Conservation (phyloP, 2,113 vertebrate species). For the Rhadina sibilatrix region DNA sequence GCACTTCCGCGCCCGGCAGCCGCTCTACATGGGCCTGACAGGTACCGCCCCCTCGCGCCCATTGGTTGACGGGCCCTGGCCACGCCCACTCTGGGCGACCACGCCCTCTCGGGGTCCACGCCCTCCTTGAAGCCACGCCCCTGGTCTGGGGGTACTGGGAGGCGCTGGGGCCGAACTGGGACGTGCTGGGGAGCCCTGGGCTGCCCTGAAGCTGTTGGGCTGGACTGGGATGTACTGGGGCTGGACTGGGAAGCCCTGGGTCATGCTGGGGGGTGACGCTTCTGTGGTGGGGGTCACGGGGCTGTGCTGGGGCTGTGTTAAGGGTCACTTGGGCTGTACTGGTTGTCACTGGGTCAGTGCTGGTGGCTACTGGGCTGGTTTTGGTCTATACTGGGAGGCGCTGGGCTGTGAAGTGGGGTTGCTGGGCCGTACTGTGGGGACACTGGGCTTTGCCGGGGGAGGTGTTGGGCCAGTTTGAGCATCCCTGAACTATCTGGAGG, state of each 20-base stretch:
- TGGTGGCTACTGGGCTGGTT: not conserved
- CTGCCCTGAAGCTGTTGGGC: too few species aligned
- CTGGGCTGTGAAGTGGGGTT: not conserved
- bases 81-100: not conserved
- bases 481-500: too few species aligned
- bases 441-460: not conserved
- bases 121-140: fast-evolving
- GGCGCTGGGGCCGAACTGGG: not conserved
- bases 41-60: constrained; percentile 47
- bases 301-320: not conserved
- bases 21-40: constrained; percentile 91
- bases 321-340: not conserved
- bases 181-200: not conserved
- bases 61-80: fast-evolving
- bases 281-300: not conserved
- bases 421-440: fast-evolving
- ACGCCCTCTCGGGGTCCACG: fast-evolving
- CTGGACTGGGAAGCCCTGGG: not conserved
- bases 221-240: too few species aligned
- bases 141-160: fast-evolving
- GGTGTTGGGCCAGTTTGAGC: too few species aligned
- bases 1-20: constrained; percentile 86
- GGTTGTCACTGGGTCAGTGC: fast-evolving
- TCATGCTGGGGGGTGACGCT: not conserved
- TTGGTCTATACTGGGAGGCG: not conserved